phyloP scores from a whole-genome alignment of 1,140 invertebrate genomes.

The Fragariocoptes setiger region DNA sequence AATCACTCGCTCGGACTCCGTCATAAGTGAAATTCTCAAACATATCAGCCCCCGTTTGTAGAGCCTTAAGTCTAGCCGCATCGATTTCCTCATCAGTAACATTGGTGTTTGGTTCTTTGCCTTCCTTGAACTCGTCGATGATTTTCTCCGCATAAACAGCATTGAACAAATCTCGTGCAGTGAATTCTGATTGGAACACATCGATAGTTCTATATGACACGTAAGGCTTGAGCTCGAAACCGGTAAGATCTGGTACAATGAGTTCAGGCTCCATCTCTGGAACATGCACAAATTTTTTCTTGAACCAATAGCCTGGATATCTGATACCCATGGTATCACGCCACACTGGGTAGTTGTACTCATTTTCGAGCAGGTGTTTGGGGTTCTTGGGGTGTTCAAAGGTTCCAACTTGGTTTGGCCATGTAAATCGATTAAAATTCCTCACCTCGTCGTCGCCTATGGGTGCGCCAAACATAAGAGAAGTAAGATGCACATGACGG shows the following conservation, averaged over 20 bases:
- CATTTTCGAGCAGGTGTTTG: slow-evolving; percentile 4
- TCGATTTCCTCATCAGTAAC: slow-evolving; percentile 25
- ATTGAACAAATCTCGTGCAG: slow-evolving; percentile 48
- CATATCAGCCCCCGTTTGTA: slow-evolving; percentile 8
- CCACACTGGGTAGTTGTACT: slow-evolving; percentile 2
- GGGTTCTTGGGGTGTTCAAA: slow-evolving; percentile 6
- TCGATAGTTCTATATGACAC: slow-evolving; percentile 49
- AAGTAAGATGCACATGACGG: too few species aligned
- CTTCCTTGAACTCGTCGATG: slow-evolving; percentile 33
- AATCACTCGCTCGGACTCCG: neutral
- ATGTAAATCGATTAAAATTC: slow-evolving; percentile 8
- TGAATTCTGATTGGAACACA: slow-evolving; percentile 41
- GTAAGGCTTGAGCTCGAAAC: slow-evolving; percentile 52
- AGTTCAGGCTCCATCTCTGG: slow-evolving; percentile 73
- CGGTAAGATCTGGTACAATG: slow-evolving; percentile 55
- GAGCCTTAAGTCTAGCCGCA: slow-evolving; percentile 4
- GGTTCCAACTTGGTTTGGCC: slow-evolving; percentile 5
- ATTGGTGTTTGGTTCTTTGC: slow-evolving; percentile 17
- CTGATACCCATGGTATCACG: slow-evolving; percentile 4
- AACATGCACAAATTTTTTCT: slow-evolving; percentile 23
- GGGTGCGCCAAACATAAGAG: too few species aligned
- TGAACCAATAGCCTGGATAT: slow-evolving; percentile 9
- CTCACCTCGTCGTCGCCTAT: neutral
- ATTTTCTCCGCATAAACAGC: slow-evolving; percentile 49
- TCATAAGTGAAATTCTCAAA: slow-evolving; percentile 1